Base-by-base conservation (phyloP, 2,888 invertebrate genomes). In the Augiades crinisus region DNA sequence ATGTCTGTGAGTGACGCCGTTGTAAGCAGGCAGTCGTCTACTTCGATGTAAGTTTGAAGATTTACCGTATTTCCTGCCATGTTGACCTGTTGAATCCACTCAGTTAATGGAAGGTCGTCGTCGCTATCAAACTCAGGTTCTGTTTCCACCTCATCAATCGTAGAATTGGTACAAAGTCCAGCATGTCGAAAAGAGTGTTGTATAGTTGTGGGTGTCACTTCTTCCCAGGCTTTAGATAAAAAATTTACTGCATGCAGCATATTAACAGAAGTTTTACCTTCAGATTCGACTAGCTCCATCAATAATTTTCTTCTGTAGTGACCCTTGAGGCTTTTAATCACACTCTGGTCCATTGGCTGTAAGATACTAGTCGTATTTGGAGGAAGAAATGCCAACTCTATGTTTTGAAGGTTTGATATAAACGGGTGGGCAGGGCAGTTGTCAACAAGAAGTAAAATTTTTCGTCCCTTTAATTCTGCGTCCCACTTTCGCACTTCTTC, bases 321-420 rank as follows among this genome's bases (percentile, higher is more conserved):
- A 44, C 58, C 56, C 49, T 65, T 66, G 1, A 66, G 58, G 44
- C 56, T 57, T 65, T 64, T 60, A 59, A 65, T 65, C 21, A 65
- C 59, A 41, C 59, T 60, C 46, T 65, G 62, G 43, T 67, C 62
- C 63, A 70, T 63, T 47, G 67, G 65, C 34, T 68, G 67, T 34
- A 68, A 62, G 12, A 61, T 22, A 62, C 61, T 63, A n/a, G 67
- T 71, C 7, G 63, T 55, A 56, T 67, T 68, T 46, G 68, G 33
- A 34, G 72, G 70, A 13, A 72, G 49, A 66, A 71, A 73, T 55
- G 64, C 66, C 4, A 70, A 56, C 56, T 64, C 50, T 47, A 70
- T 63, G 56, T 65, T 67, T 56, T 19, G 56, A 53, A 63, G 59
- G 16, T 60, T 60, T 8, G 54, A 43, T 56, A 60, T 55, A 31